phyloP scores from a whole-genome alignment of 2,113 vertebrate species.

The Dicaeum eximium region DNA sequence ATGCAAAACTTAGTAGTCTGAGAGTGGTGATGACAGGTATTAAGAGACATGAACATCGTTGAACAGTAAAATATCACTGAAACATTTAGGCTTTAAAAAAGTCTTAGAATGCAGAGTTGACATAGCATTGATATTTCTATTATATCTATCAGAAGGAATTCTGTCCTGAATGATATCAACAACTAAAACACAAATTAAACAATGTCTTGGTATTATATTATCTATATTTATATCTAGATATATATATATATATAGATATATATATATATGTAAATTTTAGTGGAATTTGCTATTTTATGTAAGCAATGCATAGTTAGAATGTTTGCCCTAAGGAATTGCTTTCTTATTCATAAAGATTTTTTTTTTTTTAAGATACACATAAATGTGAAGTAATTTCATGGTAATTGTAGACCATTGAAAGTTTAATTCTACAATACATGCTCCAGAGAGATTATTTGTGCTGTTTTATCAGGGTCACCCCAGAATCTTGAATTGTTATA shows the following conservation, averaged over 20 bases:
- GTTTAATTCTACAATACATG: background rate
- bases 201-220: background rate
- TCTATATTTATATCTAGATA: too few species aligned
- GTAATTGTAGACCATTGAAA: background rate
- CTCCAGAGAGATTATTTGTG: background rate
- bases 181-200: background rate
- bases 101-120: background rate
- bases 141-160: background rate
- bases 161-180: background rate
- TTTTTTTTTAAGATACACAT: background rate
- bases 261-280: background rate
- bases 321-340: background rate
- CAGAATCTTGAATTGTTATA: background rate
- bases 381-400: background rate
- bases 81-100: background rate
- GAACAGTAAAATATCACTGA: background rate
- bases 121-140: background rate
- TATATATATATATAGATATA: too few species aligned
- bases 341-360: background rate
- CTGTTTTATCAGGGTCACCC: background rate
- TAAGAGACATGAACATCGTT: background rate
- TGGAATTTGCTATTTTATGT: background rate
- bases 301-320: background rate
- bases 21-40: background rate
- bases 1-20: background rate